phyloP scores from a whole-genome alignment of 2,113 vertebrate species.

The Hiodon alosoides region DNA sequence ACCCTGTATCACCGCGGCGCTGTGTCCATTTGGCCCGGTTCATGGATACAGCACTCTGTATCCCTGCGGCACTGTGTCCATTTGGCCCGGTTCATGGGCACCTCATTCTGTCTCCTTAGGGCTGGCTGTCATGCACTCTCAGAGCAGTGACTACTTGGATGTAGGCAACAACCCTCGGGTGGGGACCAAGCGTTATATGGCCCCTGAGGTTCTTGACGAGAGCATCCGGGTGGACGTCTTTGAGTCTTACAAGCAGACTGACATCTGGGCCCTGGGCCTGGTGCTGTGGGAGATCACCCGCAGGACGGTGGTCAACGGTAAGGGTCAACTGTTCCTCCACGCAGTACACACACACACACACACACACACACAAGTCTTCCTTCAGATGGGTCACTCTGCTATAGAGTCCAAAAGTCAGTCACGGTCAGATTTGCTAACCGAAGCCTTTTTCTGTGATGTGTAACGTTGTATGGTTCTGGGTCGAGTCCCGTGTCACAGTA shows the following conservation, averaged over 20 bases:
- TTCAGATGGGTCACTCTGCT: no score
- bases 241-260: slow-evolving; percentile 94
- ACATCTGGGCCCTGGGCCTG: slow-evolving; percentile 91
- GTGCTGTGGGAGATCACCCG: slow-evolving; percentile 92
- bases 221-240: slow-evolving; percentile 86
- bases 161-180: slow-evolving; percentile 92
- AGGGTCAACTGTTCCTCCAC: slow-evolving; percentile 20
- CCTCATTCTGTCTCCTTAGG: slow-evolving; percentile 54
- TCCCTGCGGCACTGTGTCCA: background rate
- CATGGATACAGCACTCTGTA: background rate
- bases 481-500: no score
- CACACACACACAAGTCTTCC: no score
- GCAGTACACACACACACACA: no score
- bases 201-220: slow-evolving; percentile 90
- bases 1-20: background rate
- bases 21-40: background rate
- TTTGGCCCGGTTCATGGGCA: background rate
- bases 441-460: no score
- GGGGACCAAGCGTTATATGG: slow-evolving; percentile 98
- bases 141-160: slow-evolving; percentile 85
- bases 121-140: slow-evolving; percentile 92
- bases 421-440: no score
- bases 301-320: slow-evolving; percentile 81
- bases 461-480: no score
- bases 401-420: no score